Evolutionary conservation across 2,797 vertebrate species (phyloP), one percentile per base, ranked within the genome.

Genomic region (Schizopygopsis pylzovi): DNA sequence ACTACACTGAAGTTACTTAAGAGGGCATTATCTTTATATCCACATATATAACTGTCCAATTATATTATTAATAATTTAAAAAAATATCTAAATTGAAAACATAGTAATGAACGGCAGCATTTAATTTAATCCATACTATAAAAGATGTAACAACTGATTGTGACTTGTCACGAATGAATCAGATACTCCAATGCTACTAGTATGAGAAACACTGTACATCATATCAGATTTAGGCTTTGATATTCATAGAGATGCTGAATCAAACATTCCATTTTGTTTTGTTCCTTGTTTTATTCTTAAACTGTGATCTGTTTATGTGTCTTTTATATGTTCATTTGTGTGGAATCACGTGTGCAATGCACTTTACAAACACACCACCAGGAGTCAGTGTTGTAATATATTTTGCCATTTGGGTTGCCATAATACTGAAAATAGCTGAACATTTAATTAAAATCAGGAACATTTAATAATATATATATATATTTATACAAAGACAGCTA

Each of bases 311-410:
- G 37, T 28, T 45, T 33, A 12, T 47, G 15, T 81, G 45, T 63
- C 7, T 43, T 39, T 43, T 39, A 33, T 6, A 13, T 63, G 49
- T 18, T 4, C n/a, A n/a, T 68, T 52, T 63, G 52, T 54, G 6
- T 79, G 63, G 52, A 67, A 67, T 49, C 45, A 20, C 63, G 13
- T 25, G 73, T 71, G 47, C 54, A n/a, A 52, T 78, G 63, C 47
- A 52, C 33, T 88, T 82, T 72, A 56, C 10, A 75, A 87, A 90
- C 28, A 84, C 89, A 89, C 94, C 95, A 94, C 93, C 89, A 94
- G 95, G 94, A 92, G 93, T 83, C 91, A 90, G 91, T 92, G 89
- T 94, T 93, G 93, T 93, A 92, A 86, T 91, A 81, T 89, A 89
- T 94, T 83, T 89, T 91, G 85, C 18, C 28, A 81, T 39, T 67